Evolutionary conservation across 2,797 vertebrate species (phyloP), one percentile per base, ranked within the genome.

Genomic region (Pipistrellus nathusii): DNA sequence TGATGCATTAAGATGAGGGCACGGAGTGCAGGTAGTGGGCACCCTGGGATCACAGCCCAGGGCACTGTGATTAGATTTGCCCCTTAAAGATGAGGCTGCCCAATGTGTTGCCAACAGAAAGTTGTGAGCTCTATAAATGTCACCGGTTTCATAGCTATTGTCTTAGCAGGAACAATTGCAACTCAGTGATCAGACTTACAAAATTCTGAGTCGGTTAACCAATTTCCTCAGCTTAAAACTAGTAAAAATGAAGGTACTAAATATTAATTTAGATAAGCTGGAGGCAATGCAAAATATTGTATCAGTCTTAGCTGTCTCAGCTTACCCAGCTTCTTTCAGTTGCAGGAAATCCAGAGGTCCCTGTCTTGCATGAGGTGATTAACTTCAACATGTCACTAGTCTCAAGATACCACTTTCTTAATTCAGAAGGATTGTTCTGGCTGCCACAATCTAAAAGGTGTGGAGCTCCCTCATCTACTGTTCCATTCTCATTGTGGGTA

Each of bases 141-240:
- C 86, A 94, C 51, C 27, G 17, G 23, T 72, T 90, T 80, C 53
- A 53, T 13, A 82, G 8, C 23, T 57, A 3, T 48, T 90, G 11
- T 91, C 64, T 82, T 75, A 20, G 5, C 38, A 77, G 62, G 27
- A 15, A 69, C 41, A 72, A 41, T 7, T 75, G 6, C 8, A 53
- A 73, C 48, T 6, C 48, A 71, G 21, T 59, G 53, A 85, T 51
- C 75, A 96, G 38, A 89, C 4, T 85, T 78, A 94, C 5, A 91
- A 81, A 76, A 68, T 44, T 35, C 46, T 59, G 18, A 80, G 8
- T 71, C 57, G 25, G 11, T 41, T 32, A 84, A 96, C 86, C 17
- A 57, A 68, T 68, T 91, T 85, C n/a, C 25, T 85, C 75, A 77
- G 7, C 48, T 94, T 69, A 87, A 94, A 73, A 53, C 66, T 69